Conservation (phyloP, 2,797 vertebrate species). For the Heliangelus exortis region DNA sequence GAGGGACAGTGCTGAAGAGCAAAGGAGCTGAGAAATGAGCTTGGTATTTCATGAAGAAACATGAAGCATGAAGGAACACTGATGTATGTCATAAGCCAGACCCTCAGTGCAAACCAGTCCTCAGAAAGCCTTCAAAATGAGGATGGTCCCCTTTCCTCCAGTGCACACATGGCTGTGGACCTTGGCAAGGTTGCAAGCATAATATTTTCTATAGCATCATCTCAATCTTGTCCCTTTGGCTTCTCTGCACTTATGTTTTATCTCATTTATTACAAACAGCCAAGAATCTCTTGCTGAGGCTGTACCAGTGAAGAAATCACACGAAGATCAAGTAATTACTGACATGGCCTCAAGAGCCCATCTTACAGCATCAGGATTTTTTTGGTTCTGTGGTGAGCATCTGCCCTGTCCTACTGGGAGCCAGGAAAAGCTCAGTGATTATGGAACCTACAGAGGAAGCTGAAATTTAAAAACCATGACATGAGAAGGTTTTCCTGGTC, state of each 20-base stretch:
- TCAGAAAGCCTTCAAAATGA: not conserved
- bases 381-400: not conserved
- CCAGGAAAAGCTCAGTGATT: not conserved
- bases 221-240: not conserved
- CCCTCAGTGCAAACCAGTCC: not conserved
- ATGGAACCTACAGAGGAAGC: not conserved
- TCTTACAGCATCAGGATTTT: not conserved
- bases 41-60: not conserved
- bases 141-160: not conserved
- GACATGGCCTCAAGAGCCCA: not conserved
- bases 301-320: not conserved
- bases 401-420: not conserved
- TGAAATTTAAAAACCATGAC: not conserved
- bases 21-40: not conserved
- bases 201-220: not conserved
- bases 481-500: not conserved
- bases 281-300: not conserved
- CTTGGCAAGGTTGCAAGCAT: slow-evolving; percentile 26
- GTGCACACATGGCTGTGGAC: not conserved
- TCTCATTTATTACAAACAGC: not conserved
- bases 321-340: not conserved
- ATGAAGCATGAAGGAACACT: not conserved
- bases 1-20: not conserved
- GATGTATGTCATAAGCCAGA: not conserved
- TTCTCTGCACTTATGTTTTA: not conserved